These are phyloP conservation scores for Regulus satrapa DNA, from an alignment of 2,113 vertebrate species.

Conservation along the genomic window DNA sequence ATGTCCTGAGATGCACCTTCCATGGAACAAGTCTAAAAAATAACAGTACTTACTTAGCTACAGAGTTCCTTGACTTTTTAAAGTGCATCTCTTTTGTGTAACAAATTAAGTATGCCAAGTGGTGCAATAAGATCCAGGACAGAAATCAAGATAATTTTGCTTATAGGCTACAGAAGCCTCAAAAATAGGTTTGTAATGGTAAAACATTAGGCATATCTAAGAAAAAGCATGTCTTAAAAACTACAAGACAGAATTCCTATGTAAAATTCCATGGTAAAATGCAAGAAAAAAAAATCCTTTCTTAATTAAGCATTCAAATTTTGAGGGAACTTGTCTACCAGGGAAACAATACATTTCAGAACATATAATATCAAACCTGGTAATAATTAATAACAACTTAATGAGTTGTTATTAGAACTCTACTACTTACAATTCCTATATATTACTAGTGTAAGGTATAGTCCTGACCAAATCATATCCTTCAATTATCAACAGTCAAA, in stretches of 20 bases:
- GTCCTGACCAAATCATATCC: not conserved
- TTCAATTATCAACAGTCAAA: not conserved
- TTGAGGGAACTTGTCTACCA: not conserved
- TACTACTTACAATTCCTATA: not conserved
- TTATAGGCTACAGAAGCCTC: not conserved
- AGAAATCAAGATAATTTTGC: not conserved
- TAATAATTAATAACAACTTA: no score
- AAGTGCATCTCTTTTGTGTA: not conserved
- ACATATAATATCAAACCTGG: not conserved
- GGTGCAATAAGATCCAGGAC: accelerated
- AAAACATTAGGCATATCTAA: not conserved
- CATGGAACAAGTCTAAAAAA: not conserved
- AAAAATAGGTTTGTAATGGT: not conserved
- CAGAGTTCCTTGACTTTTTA: not conserved
- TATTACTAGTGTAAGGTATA: not conserved
- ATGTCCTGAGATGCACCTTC: not conserved
- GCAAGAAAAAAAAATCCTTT: not conserved
- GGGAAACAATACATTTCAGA: not conserved
- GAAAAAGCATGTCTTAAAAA: not conserved
- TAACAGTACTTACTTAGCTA: not conserved
- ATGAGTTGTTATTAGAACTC: not conserved
- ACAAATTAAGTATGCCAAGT: not conserved
- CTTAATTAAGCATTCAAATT: not conserved
- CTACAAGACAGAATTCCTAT: not conserved
- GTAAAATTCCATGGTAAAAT: not conserved